Conservation (phyloP, 2,888 invertebrate genomes). For the Odontocolon sp. region DNA sequence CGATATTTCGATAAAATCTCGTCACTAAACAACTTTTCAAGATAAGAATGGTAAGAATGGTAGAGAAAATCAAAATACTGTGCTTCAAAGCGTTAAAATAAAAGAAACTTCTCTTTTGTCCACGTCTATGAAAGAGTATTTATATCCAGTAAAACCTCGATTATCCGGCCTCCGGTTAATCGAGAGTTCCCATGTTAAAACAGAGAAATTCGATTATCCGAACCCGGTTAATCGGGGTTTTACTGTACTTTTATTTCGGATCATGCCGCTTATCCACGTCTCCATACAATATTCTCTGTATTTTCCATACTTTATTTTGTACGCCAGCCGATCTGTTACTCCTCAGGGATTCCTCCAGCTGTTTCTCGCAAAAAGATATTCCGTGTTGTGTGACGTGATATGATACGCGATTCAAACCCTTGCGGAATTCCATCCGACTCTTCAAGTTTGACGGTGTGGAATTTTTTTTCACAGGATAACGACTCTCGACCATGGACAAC, state of each 20-base stretch:
- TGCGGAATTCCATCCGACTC: constrained; percentile 34
- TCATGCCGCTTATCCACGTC: constrained; percentile 20
- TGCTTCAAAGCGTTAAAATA: neutral
- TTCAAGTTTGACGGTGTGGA: constrained; percentile 68
- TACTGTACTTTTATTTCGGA: constrained; percentile 27
- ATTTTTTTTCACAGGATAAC: constrained; percentile 61
- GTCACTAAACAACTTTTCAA: too few relatives aligned
- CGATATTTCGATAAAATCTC: too few relatives aligned
- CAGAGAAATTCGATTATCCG: too few relatives aligned
- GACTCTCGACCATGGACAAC: constrained; percentile 41
- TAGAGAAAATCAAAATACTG: too few relatives aligned
- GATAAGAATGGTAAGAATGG: too few relatives aligned
- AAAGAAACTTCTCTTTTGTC: neutral
- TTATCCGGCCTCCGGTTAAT: too few relatives aligned
- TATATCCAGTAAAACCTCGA: too few relatives aligned
- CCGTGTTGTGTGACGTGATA: constrained; percentile 1
- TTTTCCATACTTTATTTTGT: too few relatives aligned
- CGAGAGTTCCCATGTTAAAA: too few relatives aligned
- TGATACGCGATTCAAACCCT: constrained; percentile 8
- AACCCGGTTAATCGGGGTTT: neutral
- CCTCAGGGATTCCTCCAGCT: constrained; percentile 17
- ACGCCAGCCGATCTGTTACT: constrained; percentile 15
- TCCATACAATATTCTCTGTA: neutral
- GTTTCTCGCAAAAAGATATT: neutral
- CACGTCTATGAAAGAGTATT: too few relatives aligned